phyloP scores from a whole-genome alignment of 2,888 invertebrate genomes.

The Apocheima hispidaria region DNA sequence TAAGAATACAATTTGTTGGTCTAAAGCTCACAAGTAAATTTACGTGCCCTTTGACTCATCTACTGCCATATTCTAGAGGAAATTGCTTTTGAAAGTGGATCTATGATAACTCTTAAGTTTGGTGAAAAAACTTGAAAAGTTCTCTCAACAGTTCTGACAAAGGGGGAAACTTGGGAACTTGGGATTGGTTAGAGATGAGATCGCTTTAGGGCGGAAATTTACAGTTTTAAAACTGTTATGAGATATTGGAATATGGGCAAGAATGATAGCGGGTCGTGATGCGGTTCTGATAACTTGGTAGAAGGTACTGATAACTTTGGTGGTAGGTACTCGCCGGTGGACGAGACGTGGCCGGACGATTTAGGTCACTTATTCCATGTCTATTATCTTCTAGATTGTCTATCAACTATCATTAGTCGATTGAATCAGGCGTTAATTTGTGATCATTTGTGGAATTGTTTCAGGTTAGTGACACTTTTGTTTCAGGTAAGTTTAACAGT shows the following conservation, averaged over 20 bases:
- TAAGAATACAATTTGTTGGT: constrained; percentile 14
- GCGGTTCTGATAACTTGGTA: not conserved
- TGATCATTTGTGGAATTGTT: too few species aligned
- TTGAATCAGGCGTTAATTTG: too few species aligned
- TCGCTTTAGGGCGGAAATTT: constrained; percentile 27
- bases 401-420: too few species aligned
- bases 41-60: constrained; percentile 40
- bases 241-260: constrained; percentile 17
- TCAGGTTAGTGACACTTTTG: too few species aligned
- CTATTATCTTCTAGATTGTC: too few species aligned
- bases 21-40: constrained; percentile 28
- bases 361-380: too few species aligned
- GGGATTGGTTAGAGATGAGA: constrained; percentile 36
- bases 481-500: too few species aligned
- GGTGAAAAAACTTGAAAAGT: constrained; percentile 43
- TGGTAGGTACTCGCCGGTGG: too few species aligned
- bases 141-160: constrained; percentile 36
- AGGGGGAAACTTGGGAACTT: constrained; percentile 34
- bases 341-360: too few species aligned
- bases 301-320: not conserved
- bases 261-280: constrained; percentile 3
- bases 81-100: constrained; percentile 48
- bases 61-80: constrained; percentile 37
- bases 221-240: constrained; percentile 26
- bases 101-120: constrained; percentile 45